Evolutionary conservation across 2,888 invertebrate genomes (phyloP).

Genomic region (Rhamphomyia laevipes): DNA sequence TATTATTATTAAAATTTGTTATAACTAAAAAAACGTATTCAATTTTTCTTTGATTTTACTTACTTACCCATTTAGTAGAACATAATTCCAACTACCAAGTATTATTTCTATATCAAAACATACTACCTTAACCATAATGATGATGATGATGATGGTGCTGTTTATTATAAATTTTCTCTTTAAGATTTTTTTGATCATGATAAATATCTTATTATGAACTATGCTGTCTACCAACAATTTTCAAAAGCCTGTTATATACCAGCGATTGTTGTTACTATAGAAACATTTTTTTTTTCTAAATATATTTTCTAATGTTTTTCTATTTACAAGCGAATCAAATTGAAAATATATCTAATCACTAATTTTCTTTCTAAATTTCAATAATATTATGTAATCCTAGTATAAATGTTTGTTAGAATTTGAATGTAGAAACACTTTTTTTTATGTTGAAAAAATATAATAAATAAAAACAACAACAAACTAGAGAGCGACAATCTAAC

Average conservation of each 20-base stretch:
- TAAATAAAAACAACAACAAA: neutral
- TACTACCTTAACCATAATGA: neutral
- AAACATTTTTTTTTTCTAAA: neutral
- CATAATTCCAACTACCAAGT: no score
- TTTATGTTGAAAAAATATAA: neutral
- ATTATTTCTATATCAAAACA: no score
- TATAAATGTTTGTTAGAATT: constrained; percentile 35
- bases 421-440: constrained; percentile 12
- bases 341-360: neutral
- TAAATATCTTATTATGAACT: neutral
- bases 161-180: neutral
- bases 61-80: no score
- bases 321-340: neutral
- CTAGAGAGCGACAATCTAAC: no score
- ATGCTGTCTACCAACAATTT: no score
- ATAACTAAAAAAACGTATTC: no score
- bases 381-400: constrained; percentile 30
- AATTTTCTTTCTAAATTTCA: constrained; percentile 6
- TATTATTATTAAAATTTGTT: no score
- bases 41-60: no score
- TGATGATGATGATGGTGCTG: neutral
- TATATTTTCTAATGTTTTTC: neutral
- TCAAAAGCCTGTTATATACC: no score
- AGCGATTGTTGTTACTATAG: neutral
- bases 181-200: neutral